These are phyloP conservation scores for Leguminivora glycinivorella DNA, from an alignment of 1,140 invertebrate genomes.

Conservation along the genomic window DNA sequence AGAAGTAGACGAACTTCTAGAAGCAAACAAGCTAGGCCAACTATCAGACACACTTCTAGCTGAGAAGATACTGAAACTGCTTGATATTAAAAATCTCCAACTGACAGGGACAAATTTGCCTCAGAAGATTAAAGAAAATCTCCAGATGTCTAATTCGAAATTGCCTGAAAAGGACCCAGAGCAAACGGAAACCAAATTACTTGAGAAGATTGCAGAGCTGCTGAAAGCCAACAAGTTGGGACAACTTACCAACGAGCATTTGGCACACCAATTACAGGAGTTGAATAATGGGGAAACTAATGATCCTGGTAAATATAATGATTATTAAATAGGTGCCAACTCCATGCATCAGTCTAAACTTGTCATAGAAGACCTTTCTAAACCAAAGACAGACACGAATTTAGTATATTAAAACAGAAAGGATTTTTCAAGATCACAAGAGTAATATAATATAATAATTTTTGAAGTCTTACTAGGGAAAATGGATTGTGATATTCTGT, in stretches of 20 bases:
- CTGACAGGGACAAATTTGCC: not conserved
- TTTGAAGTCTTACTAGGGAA: too few species aligned
- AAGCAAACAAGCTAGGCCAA: conserved; percentile 68
- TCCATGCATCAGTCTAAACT: not conserved
- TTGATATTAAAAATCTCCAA: not conserved
- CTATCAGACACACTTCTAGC: conserved; percentile 51
- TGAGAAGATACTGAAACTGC: conserved; percentile 46
- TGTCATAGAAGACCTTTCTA: too few species aligned
- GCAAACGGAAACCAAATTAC: conserved; percentile 32
- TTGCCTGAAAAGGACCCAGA: conserved; percentile 26
- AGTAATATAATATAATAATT: too few species aligned
- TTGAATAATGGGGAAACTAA: conserved; percentile 66
- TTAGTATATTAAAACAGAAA: too few species aligned
- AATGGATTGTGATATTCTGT: too few species aligned
- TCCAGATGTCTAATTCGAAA: conserved; percentile 48
- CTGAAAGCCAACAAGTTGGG: conserved; percentile 73
- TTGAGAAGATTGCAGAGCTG: conserved; percentile 44
- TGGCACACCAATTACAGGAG: conserved; percentile 8
- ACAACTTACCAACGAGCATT: conserved; percentile 27
- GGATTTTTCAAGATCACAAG: too few species aligned
- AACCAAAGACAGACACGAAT: too few species aligned
- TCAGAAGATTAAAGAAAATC: not conserved
- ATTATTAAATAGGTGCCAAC: not conserved
- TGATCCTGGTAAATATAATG: conserved; percentile 57
- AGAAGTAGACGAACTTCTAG: conserved; percentile 83